These are phyloP conservation scores for Brachyptera risi DNA, from an alignment of 2,888 invertebrate species.

Conservation along the genomic window DNA sequence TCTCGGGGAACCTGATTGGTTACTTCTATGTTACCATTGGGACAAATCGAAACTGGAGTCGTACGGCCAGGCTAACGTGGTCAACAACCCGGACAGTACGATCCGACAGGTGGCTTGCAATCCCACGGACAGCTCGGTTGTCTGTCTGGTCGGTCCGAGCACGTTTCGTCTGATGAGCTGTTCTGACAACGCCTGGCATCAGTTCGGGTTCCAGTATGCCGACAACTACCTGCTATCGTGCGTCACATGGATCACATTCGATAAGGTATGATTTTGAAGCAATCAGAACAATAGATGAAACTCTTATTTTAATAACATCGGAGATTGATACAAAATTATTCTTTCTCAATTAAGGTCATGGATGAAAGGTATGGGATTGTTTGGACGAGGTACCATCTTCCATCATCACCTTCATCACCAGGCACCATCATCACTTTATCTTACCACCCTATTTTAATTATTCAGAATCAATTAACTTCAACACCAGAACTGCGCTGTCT, in stretches of 20 bases:
- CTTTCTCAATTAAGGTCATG: too few species aligned
- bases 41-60: conserved; percentile 78
- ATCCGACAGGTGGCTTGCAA: conserved; percentile 46
- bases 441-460: too few species aligned
- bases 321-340: too few species aligned
- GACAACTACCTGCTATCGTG: conserved; percentile 70
- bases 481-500: too few species aligned
- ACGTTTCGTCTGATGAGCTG: conserved; percentile 72
- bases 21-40: conserved; percentile 73
- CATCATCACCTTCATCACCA: too few species aligned
- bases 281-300: too few species aligned
- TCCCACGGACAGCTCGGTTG: conserved; percentile 67
- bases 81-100: conserved; percentile 48
- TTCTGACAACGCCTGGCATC: conserved; percentile 72
- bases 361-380: too few species aligned
- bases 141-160: conserved; percentile 62
- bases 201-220: conserved; percentile 78
- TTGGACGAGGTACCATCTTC: too few species aligned
- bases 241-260: conserved; percentile 77
- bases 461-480: too few species aligned
- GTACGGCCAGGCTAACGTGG: conserved; percentile 57
- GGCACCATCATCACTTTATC: too few species aligned
- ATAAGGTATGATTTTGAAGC: too few species aligned
- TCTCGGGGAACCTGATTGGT: conserved; percentile 79
- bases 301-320: too few species aligned